These are phyloP conservation scores for Zoanthus sociatus DNA, from an alignment of 92 coral and sea anemone species.

Conservation along the genomic window DNA sequence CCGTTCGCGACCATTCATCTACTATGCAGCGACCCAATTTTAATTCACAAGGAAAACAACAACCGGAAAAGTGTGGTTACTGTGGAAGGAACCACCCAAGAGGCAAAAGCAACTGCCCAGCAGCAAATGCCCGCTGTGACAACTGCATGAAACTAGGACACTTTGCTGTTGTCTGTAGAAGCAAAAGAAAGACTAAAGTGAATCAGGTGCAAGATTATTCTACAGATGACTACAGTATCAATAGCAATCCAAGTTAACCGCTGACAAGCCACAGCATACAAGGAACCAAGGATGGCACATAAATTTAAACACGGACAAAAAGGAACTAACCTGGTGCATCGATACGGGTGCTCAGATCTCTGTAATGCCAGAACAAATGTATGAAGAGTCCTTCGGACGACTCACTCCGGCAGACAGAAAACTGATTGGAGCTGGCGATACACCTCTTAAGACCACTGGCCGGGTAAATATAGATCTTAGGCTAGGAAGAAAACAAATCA, in stretches of 20 bases:
- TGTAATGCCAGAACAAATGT: slow-evolving; percentile 48
- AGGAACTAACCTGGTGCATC: slow-evolving; percentile 59
- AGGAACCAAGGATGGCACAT: slow-evolving; percentile 47
- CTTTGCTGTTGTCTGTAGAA: slow-evolving; percentile 55
- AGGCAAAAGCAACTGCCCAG: slow-evolving; percentile 67
- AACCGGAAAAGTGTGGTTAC: slow-evolving; percentile 40
- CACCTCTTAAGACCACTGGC: slow-evolving; percentile 38
- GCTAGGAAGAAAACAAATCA: slow-evolving; percentile 17
- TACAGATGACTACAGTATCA: slow-evolving; percentile 29
- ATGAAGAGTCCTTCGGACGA: slow-evolving; percentile 13
- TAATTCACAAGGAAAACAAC: neutral
- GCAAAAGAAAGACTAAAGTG: slow-evolving; percentile 44
- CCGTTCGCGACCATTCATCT: slow-evolving; percentile 44
- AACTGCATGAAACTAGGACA: slow-evolving; percentile 52
- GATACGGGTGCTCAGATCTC: slow-evolving; percentile 65
- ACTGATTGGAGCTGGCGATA: slow-evolving; percentile 59
- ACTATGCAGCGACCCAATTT: slow-evolving; percentile 4
- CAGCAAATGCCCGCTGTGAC: slow-evolving; percentile 63
- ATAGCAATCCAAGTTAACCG: slow-evolving; percentile 33
- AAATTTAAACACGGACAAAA: slow-evolving; percentile 36
- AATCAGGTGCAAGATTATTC: slow-evolving; percentile 48
- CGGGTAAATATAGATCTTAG: slow-evolving; percentile 37
- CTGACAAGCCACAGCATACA: slow-evolving; percentile 34
- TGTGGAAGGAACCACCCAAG: slow-evolving; percentile 46
- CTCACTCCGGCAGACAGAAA: slow-evolving; percentile 53